Conservation (phyloP, 2,888 invertebrate species). For the Strigamia crassipes region DNA sequence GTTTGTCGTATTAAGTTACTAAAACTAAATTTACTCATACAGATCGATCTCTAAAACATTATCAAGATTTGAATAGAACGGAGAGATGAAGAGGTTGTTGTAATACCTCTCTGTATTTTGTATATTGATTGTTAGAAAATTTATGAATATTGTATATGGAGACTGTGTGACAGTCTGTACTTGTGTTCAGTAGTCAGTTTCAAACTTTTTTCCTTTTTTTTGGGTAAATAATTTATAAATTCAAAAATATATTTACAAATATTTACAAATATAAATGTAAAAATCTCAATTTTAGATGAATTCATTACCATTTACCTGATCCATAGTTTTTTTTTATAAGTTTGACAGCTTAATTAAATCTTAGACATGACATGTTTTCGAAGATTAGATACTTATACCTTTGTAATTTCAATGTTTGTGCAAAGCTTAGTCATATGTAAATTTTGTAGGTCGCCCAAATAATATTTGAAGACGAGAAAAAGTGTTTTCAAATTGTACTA, state of each 20-base stretch:
- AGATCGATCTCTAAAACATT: background rate
- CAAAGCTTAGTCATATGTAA: slow-evolving; percentile 8
- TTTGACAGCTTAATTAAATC: background rate
- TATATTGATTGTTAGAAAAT: slow-evolving; percentile 5
- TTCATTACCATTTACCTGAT: background rate
- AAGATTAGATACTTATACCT: background rate
- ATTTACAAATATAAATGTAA: background rate
- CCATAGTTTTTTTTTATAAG: background rate
- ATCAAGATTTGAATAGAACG: slow-evolving; percentile 10
- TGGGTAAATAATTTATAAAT: background rate
- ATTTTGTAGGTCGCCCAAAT: slow-evolving; percentile 11
- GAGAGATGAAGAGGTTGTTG: background rate
- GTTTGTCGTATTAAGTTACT: too few relatives aligned
- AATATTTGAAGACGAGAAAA: background rate
- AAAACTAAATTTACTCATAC: too few relatives aligned
- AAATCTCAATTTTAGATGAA: slow-evolving; percentile 4
- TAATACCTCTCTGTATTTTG: background rate
- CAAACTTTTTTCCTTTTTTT: background rate
- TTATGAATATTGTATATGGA: slow-evolving; percentile 1
- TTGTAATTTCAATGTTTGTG: background rate
- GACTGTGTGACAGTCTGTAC: slow-evolving; percentile 10
- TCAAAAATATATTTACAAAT: background rate
- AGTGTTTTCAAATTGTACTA: background rate
- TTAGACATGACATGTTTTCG: background rate
- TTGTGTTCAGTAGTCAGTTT: background rate